Evolutionary conservation across 2,888 invertebrate species (phyloP), one percentile per base, ranked within the genome.

Genomic region (Macrophya alboannulata): DNA sequence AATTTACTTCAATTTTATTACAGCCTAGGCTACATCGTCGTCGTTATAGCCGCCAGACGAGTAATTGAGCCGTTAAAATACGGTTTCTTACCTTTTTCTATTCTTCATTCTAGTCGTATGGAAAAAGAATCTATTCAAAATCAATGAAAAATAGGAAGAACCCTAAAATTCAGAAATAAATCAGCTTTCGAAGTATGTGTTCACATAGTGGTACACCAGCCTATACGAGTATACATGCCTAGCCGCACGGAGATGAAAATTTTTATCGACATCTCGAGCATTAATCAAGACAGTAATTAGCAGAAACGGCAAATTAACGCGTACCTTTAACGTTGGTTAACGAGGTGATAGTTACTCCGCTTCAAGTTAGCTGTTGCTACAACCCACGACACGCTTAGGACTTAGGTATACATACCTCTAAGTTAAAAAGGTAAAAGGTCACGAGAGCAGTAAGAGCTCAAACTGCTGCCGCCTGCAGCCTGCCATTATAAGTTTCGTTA

Each of bases 281-380:
- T 81, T 62, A 59, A 81, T 81, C 81, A 81, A 81, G 81, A 10
- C 59, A 43, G 59, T 81, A 81, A 81, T 81, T 81, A 81, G 81
- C 81, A 81, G 62, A 40, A 81, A 81, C 81, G 81, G 81, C 81
- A 59, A 81, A 81, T 81, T 81, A 81, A 81, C 59, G 62, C 81
- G 62, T 81, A 62, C 81, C 81, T 62, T 43, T 15, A 59, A 81
- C 3, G 31, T 31, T 31, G 31, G 62, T 81, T 81, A 81, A 81
- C 81, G 81, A 81, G 81, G 81, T 62, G 62, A n/a, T n/a, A 81
- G 81, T 81, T 81, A 59, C 25, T 68, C 68, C 17, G 68, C 37
- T 17, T 68, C n/a, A 45, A 74, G 21, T 74, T 74, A 74, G 74
- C 25, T 25, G 25, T 48, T 31, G 10, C 25, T 10, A 43, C 45